These are phyloP conservation scores for Vesta saturnalis DNA, from an alignment of 2,888 invertebrate species.

Conservation along the genomic window DNA sequence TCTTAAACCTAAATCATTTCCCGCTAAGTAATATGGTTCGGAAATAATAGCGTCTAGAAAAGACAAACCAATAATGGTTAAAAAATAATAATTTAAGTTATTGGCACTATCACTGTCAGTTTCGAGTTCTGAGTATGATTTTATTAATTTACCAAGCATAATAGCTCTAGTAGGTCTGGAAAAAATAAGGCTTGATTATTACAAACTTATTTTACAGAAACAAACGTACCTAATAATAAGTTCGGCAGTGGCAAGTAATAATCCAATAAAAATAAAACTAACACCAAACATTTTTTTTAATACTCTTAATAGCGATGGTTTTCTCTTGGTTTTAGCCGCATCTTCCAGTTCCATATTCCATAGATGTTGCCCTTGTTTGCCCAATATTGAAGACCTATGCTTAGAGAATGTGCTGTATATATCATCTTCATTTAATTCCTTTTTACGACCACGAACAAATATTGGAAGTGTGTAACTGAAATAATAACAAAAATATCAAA, in stretches of 20 bases:
- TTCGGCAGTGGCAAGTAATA: conserved; percentile 72
- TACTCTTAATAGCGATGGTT: conserved; percentile 70
- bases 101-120: not conserved
- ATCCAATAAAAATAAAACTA: conserved; percentile 70
- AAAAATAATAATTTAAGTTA: not conserved
- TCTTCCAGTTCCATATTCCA: conserved; percentile 70
- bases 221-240: conserved; percentile 63
- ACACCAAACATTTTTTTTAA: conserved; percentile 70
- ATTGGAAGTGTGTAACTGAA: conserved; percentile 76
- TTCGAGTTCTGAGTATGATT: not conserved
- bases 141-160: not conserved
- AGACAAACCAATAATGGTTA: not conserved
- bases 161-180: not conserved
- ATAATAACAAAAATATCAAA: not conserved
- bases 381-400: conserved; percentile 72
- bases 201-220: conserved; percentile 1
- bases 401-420: conserved; percentile 74
- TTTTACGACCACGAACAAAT: conserved; percentile 73
- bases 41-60: not conserved
- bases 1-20: conserved; percentile 79
- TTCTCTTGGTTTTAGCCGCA: conserved; percentile 56
- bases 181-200: conserved; percentile 65
- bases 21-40: not conserved
- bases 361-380: conserved; percentile 69
- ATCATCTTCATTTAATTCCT: conserved; percentile 74